phyloP scores from a whole-genome alignment of 2,888 invertebrate genomes.

The Anthophora plumipes region DNA sequence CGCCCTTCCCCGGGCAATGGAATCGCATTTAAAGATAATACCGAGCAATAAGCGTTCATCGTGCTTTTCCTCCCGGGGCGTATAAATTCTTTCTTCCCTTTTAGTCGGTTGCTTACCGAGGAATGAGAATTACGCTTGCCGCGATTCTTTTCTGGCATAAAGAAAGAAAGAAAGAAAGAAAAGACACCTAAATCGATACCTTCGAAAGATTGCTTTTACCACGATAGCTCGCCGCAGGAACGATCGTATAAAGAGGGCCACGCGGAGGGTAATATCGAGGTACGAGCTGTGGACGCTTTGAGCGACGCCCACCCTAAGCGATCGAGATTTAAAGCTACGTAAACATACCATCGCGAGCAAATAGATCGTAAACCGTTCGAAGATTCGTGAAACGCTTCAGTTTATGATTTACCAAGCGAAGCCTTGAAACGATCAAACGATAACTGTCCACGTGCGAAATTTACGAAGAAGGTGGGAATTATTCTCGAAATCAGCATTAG shows the following conservation, averaged over 20 bases:
- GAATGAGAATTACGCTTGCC: neutral
- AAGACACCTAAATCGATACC: neutral
- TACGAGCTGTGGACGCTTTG: neutral
- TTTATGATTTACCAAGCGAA: slow-evolving; percentile 36
- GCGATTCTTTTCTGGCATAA: neutral
- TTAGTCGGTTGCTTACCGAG: too few relatives aligned
- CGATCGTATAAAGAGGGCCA: neutral
- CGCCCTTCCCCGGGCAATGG: too few relatives aligned
- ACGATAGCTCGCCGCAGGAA: neutral
- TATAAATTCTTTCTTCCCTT: neutral
- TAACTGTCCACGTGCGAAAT: neutral
- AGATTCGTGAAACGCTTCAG: neutral
- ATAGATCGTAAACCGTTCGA: slow-evolving; percentile 32
- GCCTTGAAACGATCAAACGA: slow-evolving; percentile 20
- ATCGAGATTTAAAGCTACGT: slow-evolving; percentile 37
- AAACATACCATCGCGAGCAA: slow-evolving; percentile 39
- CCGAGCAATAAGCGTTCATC: neutral
- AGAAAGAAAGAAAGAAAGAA: too few relatives aligned
- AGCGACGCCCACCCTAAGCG: slow-evolving; percentile 10
- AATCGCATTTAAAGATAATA: too few relatives aligned
- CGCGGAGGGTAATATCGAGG: slow-evolving; percentile 6
- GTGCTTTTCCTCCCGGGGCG: too few relatives aligned
- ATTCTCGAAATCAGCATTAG: slow-evolving; percentile 64
- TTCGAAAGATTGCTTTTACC: neutral
- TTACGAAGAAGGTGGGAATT: slow-evolving; percentile 1